These are phyloP conservation scores for Eulemur coronatus DNA, from an alignment of 2,797 vertebrate genomes.

Conservation along the genomic window DNA sequence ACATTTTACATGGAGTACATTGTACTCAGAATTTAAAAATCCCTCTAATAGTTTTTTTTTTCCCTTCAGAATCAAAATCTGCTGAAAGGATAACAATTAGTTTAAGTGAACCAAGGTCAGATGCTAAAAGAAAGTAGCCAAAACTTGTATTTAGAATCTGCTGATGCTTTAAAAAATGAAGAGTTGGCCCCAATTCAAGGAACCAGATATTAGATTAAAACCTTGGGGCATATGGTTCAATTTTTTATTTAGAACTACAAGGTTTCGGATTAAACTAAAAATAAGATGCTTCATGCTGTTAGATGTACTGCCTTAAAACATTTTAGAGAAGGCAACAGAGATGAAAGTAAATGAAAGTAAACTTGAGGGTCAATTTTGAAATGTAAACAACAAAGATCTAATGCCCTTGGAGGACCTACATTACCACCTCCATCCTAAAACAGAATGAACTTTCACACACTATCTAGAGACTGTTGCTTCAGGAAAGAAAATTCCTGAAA, in stretches of 20 bases:
- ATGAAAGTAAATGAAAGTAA: conserved; percentile 40
- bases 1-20: neutral
- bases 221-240: conserved; percentile 19
- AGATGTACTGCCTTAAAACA: conserved; percentile 1
- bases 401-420: neutral
- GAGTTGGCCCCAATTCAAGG: conserved; percentile 58
- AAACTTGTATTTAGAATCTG: conserved; percentile 52
- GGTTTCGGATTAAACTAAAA: conserved; percentile 55
- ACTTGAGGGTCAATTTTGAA: conserved; percentile 45
- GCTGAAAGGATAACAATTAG: conserved; percentile 54
- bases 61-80: neutral
- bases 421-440: neutral
- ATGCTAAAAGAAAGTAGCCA: conserved; percentile 44
- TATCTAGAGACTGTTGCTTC: conserved; percentile 46
- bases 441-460: conserved; percentile 66
- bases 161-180: conserved; percentile 52
- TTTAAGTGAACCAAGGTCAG: conserved; percentile 54
- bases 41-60: neutral
- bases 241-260: conserved; percentile 67
- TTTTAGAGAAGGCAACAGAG: neutral
- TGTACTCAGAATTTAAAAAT: neutral
- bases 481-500: conserved; percentile 62
- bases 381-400: conserved; percentile 49
- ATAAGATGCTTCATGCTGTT: conserved; percentile 31
- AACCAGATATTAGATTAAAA: conserved; percentile 72